Base-by-base conservation (phyloP, 2,113 vertebrate species). In the Podarcis raffonei region DNA sequence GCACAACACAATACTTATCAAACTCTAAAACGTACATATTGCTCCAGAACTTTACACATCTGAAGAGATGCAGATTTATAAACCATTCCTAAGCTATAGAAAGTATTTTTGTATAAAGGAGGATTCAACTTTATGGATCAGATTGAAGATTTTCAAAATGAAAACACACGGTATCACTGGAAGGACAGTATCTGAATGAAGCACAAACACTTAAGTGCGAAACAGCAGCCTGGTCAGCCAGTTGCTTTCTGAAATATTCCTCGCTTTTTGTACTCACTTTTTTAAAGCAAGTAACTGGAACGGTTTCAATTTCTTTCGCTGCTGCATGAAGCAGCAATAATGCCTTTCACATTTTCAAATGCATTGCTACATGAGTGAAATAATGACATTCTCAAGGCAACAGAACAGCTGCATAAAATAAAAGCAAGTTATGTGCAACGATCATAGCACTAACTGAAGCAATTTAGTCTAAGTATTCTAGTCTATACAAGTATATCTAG, bases 111-210 rank as follows among this genome's bases (percentile, higher is more conserved):
- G 87, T 87, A 66, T 81, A 93, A 91, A 93, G 6, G 90, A 77
- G 91, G 92, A 92, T 90, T 95, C 91, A 91, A 32, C 89, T 87
- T 96, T 96, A 98, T 96, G 95, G 97, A 97, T 94, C 93, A 93
- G 93, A 96, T 95, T 95, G 95, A 93, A 93, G 96, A 96, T 92
- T 97, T 97, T 95, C 92, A 82, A 94, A 94, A 62, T 15, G 95
- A 97, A 98, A 97, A 95, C 98, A 98, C 98, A 98, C 98, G 98
- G 97, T 97, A 96, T 94, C 96, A 96, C 94, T 98, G 96, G 95
- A 97, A 97, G 96, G 96, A 93, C 96, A 95, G 95, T 95, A 96
- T 97, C 96, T 96, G 95, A 96, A 98, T 96, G 97, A 98, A 97
- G 98, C 97, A 98, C 97, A 98, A 96, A 98, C 95, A 96, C 92